Base-by-base conservation (phyloP, 2,888 invertebrate species). In the Caenorhabditis sp. region DNA sequence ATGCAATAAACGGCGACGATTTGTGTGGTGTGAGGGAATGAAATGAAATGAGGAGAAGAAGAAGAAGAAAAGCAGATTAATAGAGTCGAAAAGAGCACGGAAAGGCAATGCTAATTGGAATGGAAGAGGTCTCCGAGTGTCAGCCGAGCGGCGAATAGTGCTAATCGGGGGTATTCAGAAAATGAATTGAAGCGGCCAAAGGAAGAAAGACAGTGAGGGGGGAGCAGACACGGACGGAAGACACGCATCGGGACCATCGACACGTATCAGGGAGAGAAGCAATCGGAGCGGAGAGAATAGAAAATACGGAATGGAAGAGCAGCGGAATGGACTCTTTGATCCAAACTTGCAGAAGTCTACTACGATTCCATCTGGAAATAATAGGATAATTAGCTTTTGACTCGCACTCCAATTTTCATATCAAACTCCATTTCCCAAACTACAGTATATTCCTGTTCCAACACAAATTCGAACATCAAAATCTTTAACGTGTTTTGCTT, bases 41-140 rank as follows among this genome's bases (percentile, higher is more conserved):
- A 35, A 24, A 15, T 50, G 61, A n/a, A 47, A 68, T 24, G 35
- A 15, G 18, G 53, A 60, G 61, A 37, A 40, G 51, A 58, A n/a
- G n/a, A n/a, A n/a, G n/a, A n/a, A n/a, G n/a, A n/a, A n/a, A 70
- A 53, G 55, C 51, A 70, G 76, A 50, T 47, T 64, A 60, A 70
- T 51, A 44, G 74, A 68, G 61, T 58, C 56, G 53, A 65, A 56
- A n/a, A 65, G 56, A 58, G 58, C 44, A 40, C 20, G 26, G 22
- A 53, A 50, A 60, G 50, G 18, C 26, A 53, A 55, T 32, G 65
- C 53, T 69, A 69, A 79, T 69, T 55, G 67, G 64, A 69, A 79
- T 62, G 35, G 67, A 71, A 64, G 44, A 9, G 32, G 47, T 24
- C 37, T 5, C 40, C 47, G 55, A 32, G 58, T 40, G 77, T 28